Evolutionary conservation across 2,797 vertebrate genomes (phyloP), one percentile per base, ranked within the genome.

Genomic region (Borostomias antarcticus): DNA sequence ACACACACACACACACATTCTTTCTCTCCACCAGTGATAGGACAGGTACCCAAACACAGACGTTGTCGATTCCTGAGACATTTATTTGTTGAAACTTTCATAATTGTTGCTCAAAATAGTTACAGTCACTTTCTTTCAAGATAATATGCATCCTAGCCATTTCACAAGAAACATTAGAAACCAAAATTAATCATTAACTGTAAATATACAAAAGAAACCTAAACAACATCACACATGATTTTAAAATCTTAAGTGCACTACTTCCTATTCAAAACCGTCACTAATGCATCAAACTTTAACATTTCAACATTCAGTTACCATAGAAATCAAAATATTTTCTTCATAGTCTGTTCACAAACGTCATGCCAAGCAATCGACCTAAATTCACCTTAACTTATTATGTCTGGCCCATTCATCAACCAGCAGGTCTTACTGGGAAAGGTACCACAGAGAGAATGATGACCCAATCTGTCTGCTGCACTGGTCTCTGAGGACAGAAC

Each of bases 1-100:
- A 25, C 50, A n/a, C 15, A n/a, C 45, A 47, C 45, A n/a, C 45
- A n/a, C 15, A 32, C 54, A 57, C 28, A 47, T 15, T 40, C 15
- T 40, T 7, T 15, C 11, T 40, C 37, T 40, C 13, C 37, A 40
- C 15, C 35, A 4, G 11, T 13, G 15, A 40, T 15, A 40, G 5
- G 33, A 5, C 17, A 15, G 40, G n/a, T 19, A 51, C 15, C 30
- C 15, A 23, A 3, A 60, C 25, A 45, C 45, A 33, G 35, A 17
- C 17, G 7, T 63, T 17, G 37, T 60, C 29, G 72, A 68, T 89
- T 89, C 86, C 86, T 89, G 85, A 89, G 83, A 84, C 85, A 85
- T 92, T 91, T 91, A 90, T 89, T 90, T 54, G 66, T 80, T 78
- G 75, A 50, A 82, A 82, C 78, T 79, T 73, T 62, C 69, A 81